Evolutionary conservation across 2,113 vertebrate species (phyloP).

Genomic region (Isurus oxyrinchus): DNA sequence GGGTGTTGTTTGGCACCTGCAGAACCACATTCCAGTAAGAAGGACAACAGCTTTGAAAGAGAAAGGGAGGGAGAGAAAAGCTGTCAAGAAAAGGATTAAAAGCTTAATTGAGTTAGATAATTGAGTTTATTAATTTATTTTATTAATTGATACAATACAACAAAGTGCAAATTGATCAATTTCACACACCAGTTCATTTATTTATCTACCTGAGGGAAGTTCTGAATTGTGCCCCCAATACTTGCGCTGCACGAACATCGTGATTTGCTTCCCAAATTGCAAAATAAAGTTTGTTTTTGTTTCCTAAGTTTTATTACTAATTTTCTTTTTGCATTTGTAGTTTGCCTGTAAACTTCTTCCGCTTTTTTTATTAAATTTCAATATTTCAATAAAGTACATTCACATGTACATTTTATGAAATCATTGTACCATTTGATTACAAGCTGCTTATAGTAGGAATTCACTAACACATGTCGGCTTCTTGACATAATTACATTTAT

Average conservation of each 20-base stretch:
- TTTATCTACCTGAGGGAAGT: background rate
- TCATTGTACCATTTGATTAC: background rate
- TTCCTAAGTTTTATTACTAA: background rate
- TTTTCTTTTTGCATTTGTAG: background rate
- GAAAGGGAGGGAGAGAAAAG: background rate
- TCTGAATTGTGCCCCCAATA: background rate
- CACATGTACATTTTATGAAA: background rate
- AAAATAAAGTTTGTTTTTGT: background rate
- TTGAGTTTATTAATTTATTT: background rate
- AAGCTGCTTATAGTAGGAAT: background rate
- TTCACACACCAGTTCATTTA: conserved; percentile 5
- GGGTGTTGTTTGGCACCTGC: background rate
- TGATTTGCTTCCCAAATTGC: background rate
- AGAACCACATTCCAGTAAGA: background rate
- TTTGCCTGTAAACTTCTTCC: background rate
- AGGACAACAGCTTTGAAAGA: background rate
- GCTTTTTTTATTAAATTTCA: background rate
- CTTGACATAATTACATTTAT: background rate
- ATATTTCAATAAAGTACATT: background rate
- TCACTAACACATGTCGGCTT: background rate
- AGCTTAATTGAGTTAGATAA: background rate
- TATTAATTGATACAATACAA: conserved; percentile 2
- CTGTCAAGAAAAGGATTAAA: background rate
- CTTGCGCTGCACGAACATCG: background rate
- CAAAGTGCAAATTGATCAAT: background rate